Evolutionary conservation across 2,888 invertebrate genomes (phyloP), one percentile per base, ranked within the genome.

Genomic region (Rhodophaea formosa): DNA sequence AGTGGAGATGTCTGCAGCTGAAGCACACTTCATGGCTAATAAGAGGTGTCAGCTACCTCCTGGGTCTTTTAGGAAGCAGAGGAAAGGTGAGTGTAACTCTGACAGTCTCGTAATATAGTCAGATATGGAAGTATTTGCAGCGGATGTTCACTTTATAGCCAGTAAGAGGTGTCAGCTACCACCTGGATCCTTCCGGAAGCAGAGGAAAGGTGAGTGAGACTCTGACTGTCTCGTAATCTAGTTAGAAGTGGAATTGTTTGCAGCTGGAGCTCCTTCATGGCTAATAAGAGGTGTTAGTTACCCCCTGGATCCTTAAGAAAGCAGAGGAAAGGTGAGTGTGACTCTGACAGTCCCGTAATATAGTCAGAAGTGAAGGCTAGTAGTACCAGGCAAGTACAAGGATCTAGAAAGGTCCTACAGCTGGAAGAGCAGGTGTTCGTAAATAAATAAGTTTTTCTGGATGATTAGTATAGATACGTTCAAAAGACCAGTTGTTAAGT

Each of bases 21-120:
- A 99, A 0, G 97, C 98, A 0, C 99, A 99, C 91, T 97, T 98
- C 80, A 99, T 99, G 99, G 98, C 99, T 5, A 99, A 99, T 84
- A 99, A 99, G 87, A 93, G 97, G 14, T 99, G 99, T 79, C 97
- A 98, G 77, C 91, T 99, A 64, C 99, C 99, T 0, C 98, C 99
- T 63, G 99, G 99, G 0, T 98, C 98, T 0, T 99, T 97, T 82
- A 92, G 99, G 68, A 98, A 98, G 77, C 98, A 98, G 87, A 93
- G 97, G 67, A 99, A 98, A 92, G 99, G 87, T 87, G 42, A 45
- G 62, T 23, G 23, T 23, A 5, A 5, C 23, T 23, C 23, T 23
- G 23, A 23, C 23, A 3, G 23, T 23, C 23, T 23, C 23, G 23
- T 23, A 23, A 23, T 23, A 2, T 23, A 82, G 61, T 43, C 76